Evolutionary conservation across 1,140 invertebrate species (phyloP).

Genomic region (Babylonia areolata): DNA sequence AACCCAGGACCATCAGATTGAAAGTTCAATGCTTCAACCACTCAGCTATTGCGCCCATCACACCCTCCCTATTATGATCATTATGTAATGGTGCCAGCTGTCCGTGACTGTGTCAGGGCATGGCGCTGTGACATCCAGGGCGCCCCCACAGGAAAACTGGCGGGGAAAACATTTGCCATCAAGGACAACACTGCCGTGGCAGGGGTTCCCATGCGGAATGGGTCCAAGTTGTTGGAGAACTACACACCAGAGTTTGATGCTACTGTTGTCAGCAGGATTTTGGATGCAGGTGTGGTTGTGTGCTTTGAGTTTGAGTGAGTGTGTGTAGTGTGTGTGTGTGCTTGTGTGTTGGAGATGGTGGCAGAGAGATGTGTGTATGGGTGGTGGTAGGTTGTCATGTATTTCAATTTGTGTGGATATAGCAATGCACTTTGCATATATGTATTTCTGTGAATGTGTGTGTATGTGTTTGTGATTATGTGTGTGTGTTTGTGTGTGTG

Average conservation of each 20-base stretch:
- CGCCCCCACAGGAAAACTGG: slow-evolving; percentile 54
- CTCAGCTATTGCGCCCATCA: no score
- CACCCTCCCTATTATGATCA: no score
- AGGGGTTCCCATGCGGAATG: slow-evolving; percentile 70
- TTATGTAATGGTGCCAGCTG: no score
- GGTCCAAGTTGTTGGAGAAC: slow-evolving; percentile 60
- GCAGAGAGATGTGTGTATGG: neutral
- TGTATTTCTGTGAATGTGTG: no score
- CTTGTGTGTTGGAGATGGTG: neutral
- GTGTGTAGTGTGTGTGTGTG: neutral
- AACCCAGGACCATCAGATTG: no score
- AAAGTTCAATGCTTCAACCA: no score
- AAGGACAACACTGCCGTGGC: slow-evolving; percentile 70
- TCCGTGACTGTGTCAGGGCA: slow-evolving; percentile 52
- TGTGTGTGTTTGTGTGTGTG: no score
- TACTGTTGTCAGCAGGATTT: slow-evolving; percentile 63
- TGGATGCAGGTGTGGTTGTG: slow-evolving; percentile 61
- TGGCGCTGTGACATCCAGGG: slow-evolving; percentile 66
- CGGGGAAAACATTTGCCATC: slow-evolving; percentile 63
- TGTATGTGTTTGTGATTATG: neutral
- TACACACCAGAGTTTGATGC: slow-evolving; percentile 69
- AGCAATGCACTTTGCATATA: no score
- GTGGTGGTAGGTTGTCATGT: neutral
- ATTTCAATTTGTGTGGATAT: no score
- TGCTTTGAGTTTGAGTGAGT: no score